Conservation (phyloP, 2,797 vertebrate species). For the Botia almorhae region DNA sequence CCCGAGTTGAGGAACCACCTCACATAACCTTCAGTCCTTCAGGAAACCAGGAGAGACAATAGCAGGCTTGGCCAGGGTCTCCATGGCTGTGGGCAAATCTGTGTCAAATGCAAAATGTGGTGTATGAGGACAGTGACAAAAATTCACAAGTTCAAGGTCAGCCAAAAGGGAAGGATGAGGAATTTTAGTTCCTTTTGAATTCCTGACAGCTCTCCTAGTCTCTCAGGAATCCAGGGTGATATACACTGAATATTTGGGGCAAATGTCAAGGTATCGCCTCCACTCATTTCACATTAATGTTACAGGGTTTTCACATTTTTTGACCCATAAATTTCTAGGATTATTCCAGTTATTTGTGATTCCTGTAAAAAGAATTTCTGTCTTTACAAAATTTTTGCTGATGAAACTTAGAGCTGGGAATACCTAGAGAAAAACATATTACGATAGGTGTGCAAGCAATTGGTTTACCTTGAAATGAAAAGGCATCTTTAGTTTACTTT, state of each 20-base stretch:
- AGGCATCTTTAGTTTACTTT: not conserved
- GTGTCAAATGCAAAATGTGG: constrained; percentile 17
- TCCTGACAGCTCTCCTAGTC: constrained; percentile 38
- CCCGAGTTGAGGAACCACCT: constrained; percentile 64
- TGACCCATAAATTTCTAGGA: not conserved
- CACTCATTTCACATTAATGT: not conserved
- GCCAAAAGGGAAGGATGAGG: constrained; percentile 48
- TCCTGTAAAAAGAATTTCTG: not conserved
- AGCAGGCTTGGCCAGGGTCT: constrained; percentile 66
- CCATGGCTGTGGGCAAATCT: constrained; percentile 34
- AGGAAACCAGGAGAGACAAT: constrained; percentile 62
- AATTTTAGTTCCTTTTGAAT: constrained; percentile 53
- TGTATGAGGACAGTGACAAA: constrained; percentile 25
- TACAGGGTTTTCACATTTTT: not conserved
- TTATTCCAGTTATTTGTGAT: not conserved
- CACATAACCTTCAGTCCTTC: constrained; percentile 66
- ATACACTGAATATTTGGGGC: constrained; percentile 46
- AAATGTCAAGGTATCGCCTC: constrained; percentile 46
- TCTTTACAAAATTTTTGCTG: not conserved
- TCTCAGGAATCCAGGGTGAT: constrained; percentile 41
- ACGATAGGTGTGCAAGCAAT: no score
- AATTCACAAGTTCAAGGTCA: constrained; percentile 31
- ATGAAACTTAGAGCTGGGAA: not conserved
- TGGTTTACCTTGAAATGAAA: not conserved
- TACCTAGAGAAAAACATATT: not conserved